These are phyloP conservation scores for Cephus nigrinus DNA, from an alignment of 2,888 invertebrate genomes.

Conservation along the genomic window DNA sequence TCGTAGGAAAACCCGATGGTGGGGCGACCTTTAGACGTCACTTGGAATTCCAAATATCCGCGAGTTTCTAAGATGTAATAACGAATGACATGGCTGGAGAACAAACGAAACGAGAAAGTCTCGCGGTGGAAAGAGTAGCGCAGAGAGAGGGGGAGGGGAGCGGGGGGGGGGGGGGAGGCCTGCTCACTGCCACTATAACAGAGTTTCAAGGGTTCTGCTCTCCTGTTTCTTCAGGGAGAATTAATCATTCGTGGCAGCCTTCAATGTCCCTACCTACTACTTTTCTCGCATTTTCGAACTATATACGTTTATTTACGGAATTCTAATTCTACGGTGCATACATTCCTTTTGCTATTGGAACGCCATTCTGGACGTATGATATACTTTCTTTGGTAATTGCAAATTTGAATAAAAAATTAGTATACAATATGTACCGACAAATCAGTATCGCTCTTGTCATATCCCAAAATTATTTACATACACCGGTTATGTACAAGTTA, in stretches of 20 bases:
- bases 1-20: neutral
- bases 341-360: neutral
- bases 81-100: slow-evolving; percentile 58
- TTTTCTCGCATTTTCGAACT: slow-evolving; percentile 58
- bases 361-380: neutral
- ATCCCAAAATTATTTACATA: too few species aligned
- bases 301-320: slow-evolving; percentile 39
- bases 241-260: slow-evolving; percentile 58
- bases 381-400: neutral
- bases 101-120: slow-evolving; percentile 56
- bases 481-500: too few species aligned
- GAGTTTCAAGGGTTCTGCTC: slow-evolving; percentile 55
- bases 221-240: slow-evolving; percentile 37
- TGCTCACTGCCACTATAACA: slow-evolving; percentile 32
- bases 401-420: neutral
- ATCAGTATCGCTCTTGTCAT: too few species aligned
- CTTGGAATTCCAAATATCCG: slow-evolving; percentile 63
- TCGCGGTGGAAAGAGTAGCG: slow-evolving; percentile 26
- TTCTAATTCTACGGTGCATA: neutral
- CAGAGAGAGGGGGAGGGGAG: slow-evolving; percentile 10
- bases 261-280: slow-evolving; percentile 51
- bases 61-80: slow-evolving; percentile 62
- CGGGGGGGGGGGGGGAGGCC: slow-evolving; percentile 19
- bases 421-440: neutral
- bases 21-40: slow-evolving; percentile 53